Base-by-base conservation (phyloP, 1,140 invertebrate genomes). In the Drosophila nannoptera region DNA sequence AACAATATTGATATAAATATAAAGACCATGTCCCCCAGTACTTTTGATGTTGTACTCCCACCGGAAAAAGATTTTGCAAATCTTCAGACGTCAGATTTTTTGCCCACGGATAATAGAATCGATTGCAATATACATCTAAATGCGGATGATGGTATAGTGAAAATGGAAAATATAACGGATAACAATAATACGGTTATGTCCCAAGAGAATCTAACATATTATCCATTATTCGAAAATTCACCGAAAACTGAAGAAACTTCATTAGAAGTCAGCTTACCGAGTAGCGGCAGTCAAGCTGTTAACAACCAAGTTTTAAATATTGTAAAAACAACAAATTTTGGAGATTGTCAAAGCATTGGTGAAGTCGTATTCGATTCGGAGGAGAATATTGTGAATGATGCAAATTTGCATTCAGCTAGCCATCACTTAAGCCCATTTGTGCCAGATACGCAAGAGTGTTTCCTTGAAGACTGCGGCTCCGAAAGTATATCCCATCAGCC, bases 341-440 rank as follows among this genome's bases (percentile, higher is more conserved):
- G 67, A 16, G 69, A 69, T 12, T 58, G 35, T 46, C 42, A 61
- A 29, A 64, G 40, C 5, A 54, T 74, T 11, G 72, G 33, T 38
- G 81, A 88, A 46, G 62, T 69, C 42, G 72, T 77, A 11, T 83
- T 84, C 59, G 86, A 78, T 63, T 76, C 73, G 32, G 77, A 87
- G 50, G 77, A 88, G n/a, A 86, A 78, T 36, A 88, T 86, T 72
- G 78, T 88, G 8, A 77, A 87, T 42, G 87, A 89, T 75, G 88
- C 88, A 16, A 89, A 89, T 69, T 63, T 89, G 68, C 84, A 89
- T 86, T 84, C 84, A 58, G 88, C 88, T 53, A 89, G 88, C 76
- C 82, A 88, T 71, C 76, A 84, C 56, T 45, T 78, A 70, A 46
- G 64, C 53, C 62, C 72, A 59, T 87, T 55, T 71, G 71, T 73